Evolutionary conservation across 2,888 invertebrate genomes (phyloP).

Genomic region (Drosophila putrida): DNA sequence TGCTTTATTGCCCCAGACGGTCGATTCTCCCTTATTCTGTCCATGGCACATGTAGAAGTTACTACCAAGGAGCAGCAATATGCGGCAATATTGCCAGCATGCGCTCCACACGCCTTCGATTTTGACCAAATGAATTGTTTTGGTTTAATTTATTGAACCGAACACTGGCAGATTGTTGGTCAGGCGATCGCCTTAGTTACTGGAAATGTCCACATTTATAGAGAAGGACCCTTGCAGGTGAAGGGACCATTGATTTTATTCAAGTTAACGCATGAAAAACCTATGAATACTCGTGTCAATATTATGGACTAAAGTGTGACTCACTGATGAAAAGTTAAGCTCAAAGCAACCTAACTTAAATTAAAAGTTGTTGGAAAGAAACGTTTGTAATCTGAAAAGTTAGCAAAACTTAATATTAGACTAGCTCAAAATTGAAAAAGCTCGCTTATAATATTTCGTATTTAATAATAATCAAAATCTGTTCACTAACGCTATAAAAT

Average conservation of each 20-base stretch:
- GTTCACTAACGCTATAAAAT: background rate
- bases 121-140: slow-evolving; percentile 70
- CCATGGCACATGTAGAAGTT: slow-evolving; percentile 2
- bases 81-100: slow-evolving; percentile 40
- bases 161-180: slow-evolving; percentile 27
- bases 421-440: background rate
- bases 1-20: slow-evolving; percentile 68
- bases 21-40: slow-evolving; percentile 6
- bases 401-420: background rate
- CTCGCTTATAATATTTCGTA: background rate
- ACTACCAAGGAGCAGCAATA: slow-evolving; percentile 15
- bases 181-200: slow-evolving; percentile 7
- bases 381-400: background rate
- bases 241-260: slow-evolving; percentile 26
- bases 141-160: slow-evolving; percentile 72
- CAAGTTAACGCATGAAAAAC: slow-evolving; percentile 24
- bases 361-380: no score
- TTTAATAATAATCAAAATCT: background rate
- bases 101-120: slow-evolving; percentile 33
- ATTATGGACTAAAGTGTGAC: background rate
- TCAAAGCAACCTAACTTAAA: background rate
- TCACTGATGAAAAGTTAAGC: background rate
- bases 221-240: background rate
- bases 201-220: slow-evolving; percentile 21
- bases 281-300: slow-evolving; percentile 8